Evolutionary conservation across 2,888 invertebrate species (phyloP), one percentile per base, ranked within the genome.

Genomic region (Parthenolecanium corni): DNA sequence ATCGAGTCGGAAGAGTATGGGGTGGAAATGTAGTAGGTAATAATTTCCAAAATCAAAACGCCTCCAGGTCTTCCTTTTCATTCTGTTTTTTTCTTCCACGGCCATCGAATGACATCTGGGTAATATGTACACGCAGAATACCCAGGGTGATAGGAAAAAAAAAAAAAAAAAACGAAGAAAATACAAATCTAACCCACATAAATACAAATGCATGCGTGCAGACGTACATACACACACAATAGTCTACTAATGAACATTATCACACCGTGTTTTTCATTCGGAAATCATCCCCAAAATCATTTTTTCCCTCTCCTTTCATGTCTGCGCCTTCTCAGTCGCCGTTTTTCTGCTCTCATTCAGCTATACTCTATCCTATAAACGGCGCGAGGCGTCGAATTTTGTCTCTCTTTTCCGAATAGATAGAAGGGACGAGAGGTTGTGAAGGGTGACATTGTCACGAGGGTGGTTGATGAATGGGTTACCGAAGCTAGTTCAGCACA

Each of bases 211-310:
- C n/a, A n/a, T n/a, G n/a, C n/a, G 5, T 31, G 4, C 31, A 31
- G 5, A 31, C 49, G 21, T 23, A 21, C 49, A 21, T 11, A 14
- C 49, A 11, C 18, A 16, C 36, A 52, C 52, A 52, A 52, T 52
- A 52, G 52, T n/a, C 16, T n/a, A 36, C 52, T 52, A 52, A 52
- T 52, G 52, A 52, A 52, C 52, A 23, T 52, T 52, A 52, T 52
- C 52, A 52, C 52, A 52, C 52, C 52, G 52, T 52, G 31, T 31
- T n/a, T n/a, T 31, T 44, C 44, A 18, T 52, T 18, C 20, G 11
- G 52, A 52, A 52, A 52, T 52, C 52, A 25, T 52, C 52, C 52
- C 52, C 25, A 52, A 52, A 52, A 52, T 36, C 31, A 23, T 52
- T 52, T 24, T 52, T 25, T 21, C 6, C 31, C 16, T 52, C 12